Evolutionary conservation across 2,888 invertebrate species (phyloP).

Genomic region (Charanyca ferruginea): DNA sequence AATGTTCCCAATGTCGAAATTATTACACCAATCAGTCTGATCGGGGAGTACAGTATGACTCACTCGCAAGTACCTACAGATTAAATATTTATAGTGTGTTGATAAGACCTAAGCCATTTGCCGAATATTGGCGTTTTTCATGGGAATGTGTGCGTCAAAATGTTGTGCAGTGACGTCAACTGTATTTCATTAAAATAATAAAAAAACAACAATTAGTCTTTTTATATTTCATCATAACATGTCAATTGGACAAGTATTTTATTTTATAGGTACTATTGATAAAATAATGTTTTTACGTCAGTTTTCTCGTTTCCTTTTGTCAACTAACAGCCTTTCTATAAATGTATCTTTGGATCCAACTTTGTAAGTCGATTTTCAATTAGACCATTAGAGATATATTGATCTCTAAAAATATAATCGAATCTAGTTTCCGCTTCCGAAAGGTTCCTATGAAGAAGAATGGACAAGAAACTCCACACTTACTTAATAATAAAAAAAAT

Average conservation of each 20-base stretch:
- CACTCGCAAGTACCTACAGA: constrained; percentile 8
- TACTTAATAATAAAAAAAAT: too few relatives aligned
- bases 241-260: background rate
- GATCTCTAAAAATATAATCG: too few relatives aligned
- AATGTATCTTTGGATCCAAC: too few relatives aligned
- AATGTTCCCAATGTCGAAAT: background rate
- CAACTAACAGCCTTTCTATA: background rate
- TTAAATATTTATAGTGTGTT: constrained; percentile 6
- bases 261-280: background rate
- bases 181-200: background rate
- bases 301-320: background rate
- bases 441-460: too few relatives aligned
- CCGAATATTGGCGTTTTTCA: background rate
- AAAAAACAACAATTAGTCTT: background rate
- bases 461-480: too few relatives aligned
- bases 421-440: too few relatives aligned
- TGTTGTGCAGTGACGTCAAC: constrained; percentile 15
- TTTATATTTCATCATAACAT: too few relatives aligned
- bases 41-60: constrained; percentile 20
- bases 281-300: background rate
- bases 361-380: too few relatives aligned
- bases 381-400: too few relatives aligned
- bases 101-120: constrained; percentile 11
- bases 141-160: background rate
- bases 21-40: constrained; percentile 35